Percentiles rank a stretch among this genome's conserved stretches.
These are phyloP conservation scores for Meiosimyza decipiens DNA, from an alignment of 2,888 invertebrate species.

Conservation along the genomic window DNA sequence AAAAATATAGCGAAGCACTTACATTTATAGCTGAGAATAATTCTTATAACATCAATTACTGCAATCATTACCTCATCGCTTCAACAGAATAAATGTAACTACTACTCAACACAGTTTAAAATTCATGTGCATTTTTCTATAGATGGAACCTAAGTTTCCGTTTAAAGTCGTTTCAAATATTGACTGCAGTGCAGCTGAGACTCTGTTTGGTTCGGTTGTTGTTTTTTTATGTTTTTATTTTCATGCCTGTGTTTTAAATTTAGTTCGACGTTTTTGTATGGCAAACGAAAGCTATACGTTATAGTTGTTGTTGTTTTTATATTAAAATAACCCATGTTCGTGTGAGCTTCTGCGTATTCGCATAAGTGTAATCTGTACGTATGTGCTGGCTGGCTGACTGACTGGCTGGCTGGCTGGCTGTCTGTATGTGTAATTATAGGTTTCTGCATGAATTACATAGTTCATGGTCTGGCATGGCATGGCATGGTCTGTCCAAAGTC, in stretches of 20 bases:
- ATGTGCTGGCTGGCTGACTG: constrained; percentile 26
- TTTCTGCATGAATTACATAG: constrained; percentile 45
- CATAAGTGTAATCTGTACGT: constrained; percentile 23
- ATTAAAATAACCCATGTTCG: constrained; percentile 33
- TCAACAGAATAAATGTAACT: no score
- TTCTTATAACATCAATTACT: no score
- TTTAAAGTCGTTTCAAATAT: background rate
- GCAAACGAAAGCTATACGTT: constrained; percentile 65
- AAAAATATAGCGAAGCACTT: no score
- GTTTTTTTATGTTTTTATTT: constrained; percentile 12
- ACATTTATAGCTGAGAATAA: no score
- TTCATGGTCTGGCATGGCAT: constrained; percentile 43
- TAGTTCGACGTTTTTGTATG: constrained; percentile 63
- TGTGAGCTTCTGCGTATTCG: constrained; percentile 13
- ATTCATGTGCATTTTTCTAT: constrained; percentile 29
- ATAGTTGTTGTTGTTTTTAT: constrained; percentile 42
- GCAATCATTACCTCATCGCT: no score
- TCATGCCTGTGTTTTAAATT: constrained; percentile 51
- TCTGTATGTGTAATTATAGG: constrained; percentile 50
- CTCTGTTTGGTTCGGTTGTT: constrained; percentile 31
- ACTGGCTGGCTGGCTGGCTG: constrained; percentile 30
- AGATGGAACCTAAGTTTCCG: no score
- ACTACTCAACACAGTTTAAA: constrained; percentile 36
- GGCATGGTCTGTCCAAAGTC: constrained; percentile 30
- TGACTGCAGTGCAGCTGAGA: background rate